Percentiles rank a stretch among this genome's conserved stretches.
phyloP scores from a whole-genome alignment of 1,140 invertebrate genomes.

The Centruroides vittatus region DNA sequence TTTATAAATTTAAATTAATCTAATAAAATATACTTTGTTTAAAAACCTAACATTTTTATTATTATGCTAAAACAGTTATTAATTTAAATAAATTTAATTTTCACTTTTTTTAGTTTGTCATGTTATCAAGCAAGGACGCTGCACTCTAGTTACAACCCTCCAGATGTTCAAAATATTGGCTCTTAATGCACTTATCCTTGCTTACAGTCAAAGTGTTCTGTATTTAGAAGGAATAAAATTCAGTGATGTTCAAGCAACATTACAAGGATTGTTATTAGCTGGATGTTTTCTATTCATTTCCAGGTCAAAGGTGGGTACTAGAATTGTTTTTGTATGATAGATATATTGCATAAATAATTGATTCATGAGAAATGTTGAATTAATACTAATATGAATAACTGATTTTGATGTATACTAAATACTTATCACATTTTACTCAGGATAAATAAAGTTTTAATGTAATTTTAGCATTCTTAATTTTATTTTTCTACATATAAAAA shows the following conservation, averaged over 20 bases:
- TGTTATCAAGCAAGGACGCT: constrained; percentile 97
- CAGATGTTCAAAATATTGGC: constrained; percentile 99
- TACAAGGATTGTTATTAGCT: constrained; percentile 74
- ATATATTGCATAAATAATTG: not conserved
- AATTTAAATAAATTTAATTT: not conserved
- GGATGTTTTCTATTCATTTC: constrained; percentile 97
- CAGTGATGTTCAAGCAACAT: constrained; percentile 90
- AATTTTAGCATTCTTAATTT: not conserved
- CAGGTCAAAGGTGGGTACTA: constrained; percentile 59
- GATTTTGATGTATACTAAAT: no score
- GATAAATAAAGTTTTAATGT: not conserved
- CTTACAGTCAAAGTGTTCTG: constrained; percentile 96
- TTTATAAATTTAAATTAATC: no score
- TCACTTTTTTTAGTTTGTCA: constrained; percentile 71
- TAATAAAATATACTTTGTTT: not conserved
- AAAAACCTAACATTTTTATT: not conserved
- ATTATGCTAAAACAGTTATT: not conserved
- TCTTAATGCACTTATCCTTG: constrained; percentile 92
- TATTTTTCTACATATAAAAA: no score
- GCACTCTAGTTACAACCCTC: constrained; percentile 94
- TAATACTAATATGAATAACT: not conserved
- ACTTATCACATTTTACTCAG: not conserved
- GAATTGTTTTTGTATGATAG: not conserved
- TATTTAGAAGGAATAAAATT: constrained; percentile 98
- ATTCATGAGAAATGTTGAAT: not conserved